These are phyloP conservation scores for Myrmophylax atrothorax DNA, from an alignment of 2,113 vertebrate genomes.

Conservation along the genomic window DNA sequence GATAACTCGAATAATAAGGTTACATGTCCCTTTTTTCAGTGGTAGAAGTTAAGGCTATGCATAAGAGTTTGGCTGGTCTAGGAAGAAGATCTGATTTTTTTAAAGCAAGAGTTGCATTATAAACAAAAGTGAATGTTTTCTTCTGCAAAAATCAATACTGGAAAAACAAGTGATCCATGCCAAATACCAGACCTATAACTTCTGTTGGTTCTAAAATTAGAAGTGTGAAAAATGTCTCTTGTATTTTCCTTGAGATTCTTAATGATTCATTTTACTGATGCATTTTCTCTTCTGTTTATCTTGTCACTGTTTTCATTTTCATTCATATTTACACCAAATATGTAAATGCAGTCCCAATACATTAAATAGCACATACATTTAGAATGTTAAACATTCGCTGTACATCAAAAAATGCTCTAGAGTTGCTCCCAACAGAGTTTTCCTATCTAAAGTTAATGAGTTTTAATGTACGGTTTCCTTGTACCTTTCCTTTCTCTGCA, in stretches of 20 bases:
- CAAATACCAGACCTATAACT: neutral
- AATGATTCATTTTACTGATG: slow-evolving; percentile 17
- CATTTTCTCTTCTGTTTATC: slow-evolving; percentile 47
- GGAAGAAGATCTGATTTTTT: neutral
- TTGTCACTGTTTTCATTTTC: slow-evolving; percentile 46
- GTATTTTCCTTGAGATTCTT: neutral
- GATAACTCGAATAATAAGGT: neutral
- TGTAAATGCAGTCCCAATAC: slow-evolving; percentile 66
- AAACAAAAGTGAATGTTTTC: neutral
- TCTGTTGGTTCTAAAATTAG: neutral
- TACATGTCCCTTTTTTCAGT: neutral
- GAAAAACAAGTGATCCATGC: neutral
- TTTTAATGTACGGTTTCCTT: slow-evolving; percentile 74
- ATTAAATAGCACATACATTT: slow-evolving; percentile 71
- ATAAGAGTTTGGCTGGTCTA: neutral
- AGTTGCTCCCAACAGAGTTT: slow-evolving; percentile 64
- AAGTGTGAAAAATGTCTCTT: neutral
- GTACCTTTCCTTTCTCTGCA: slow-evolving; percentile 69
- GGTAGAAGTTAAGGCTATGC: neutral
- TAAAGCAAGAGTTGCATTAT: neutral
- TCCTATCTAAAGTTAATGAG: slow-evolving; percentile 74
- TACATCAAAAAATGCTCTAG: slow-evolving; percentile 62
- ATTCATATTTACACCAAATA: slow-evolving; percentile 59
- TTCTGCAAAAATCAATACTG: neutral
- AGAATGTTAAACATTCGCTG: slow-evolving; percentile 69